phyloP scores from a whole-genome alignment of 1,140 invertebrate species.

The Nasonia longicornis region DNA sequence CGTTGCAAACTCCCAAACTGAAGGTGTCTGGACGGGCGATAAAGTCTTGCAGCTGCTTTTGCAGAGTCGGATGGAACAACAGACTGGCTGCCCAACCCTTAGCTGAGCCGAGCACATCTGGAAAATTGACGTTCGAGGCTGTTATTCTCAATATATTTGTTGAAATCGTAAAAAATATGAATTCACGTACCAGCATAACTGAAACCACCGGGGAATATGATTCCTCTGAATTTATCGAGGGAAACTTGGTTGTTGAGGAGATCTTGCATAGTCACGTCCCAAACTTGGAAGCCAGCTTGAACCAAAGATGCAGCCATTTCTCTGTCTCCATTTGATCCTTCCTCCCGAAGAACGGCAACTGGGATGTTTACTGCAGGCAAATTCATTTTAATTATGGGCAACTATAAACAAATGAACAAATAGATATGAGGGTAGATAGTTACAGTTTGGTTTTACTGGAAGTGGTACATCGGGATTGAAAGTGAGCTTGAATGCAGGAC shows the following conservation, averaged over 20 bases:
- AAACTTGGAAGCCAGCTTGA: conserved; percentile 92
- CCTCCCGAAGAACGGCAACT: conserved; percentile 94
- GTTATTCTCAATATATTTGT: neutral
- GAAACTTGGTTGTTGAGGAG: conserved; percentile 77
- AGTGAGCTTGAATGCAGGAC: conserved; percentile 76
- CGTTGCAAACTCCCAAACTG: conserved; percentile 97
- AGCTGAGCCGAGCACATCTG: conserved; percentile 95
- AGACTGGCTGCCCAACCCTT: conserved; percentile 98
- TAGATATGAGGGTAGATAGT: conserved; percentile 21
- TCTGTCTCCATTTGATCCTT: conserved; percentile 96
- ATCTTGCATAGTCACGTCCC: conserved; percentile 94
- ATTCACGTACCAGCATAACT: conserved; percentile 86
- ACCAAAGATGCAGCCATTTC: conserved; percentile 97
- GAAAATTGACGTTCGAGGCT: conserved; percentile 4
- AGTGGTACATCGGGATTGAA: conserved; percentile 76
- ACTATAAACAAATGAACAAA: conserved; percentile 27
- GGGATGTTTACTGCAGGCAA: conserved; percentile 67
- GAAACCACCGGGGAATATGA: conserved; percentile 97
- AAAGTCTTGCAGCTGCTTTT: conserved; percentile 74
- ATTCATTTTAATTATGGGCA: conserved; percentile 2
- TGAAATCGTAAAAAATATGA: neutral
- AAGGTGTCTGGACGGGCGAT: conserved; percentile 88
- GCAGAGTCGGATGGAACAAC: conserved; percentile 76
- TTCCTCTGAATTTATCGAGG: conserved; percentile 85
- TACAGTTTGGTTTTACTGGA: conserved; percentile 55